phyloP scores from a whole-genome alignment of 2,797 vertebrate species.

The Tinamus major region DNA sequence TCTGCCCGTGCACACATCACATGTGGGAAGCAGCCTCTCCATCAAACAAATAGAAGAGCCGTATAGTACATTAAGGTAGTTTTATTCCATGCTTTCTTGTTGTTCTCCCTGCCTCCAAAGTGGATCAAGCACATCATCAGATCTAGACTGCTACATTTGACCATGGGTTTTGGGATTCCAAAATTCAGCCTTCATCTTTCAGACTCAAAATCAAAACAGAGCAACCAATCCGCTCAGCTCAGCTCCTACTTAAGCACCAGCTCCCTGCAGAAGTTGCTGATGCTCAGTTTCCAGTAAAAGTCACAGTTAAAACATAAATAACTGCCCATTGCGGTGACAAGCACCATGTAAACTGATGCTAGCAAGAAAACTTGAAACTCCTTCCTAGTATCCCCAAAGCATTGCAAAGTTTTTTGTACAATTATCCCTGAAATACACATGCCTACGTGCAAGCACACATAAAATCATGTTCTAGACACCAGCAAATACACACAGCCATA shows the following conservation, averaged over 20 bases:
- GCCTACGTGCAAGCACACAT: not conserved
- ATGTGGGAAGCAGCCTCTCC: not conserved
- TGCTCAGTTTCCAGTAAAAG: not conserved
- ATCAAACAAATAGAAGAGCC: not conserved
- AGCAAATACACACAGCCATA: not conserved
- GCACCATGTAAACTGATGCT: not conserved
- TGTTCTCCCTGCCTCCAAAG: not conserved
- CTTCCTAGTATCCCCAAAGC: not conserved
- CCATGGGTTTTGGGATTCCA: not conserved
- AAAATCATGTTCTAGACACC: not conserved
- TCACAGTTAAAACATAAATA: not conserved
- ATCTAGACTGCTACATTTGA: not conserved
- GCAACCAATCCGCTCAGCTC: not conserved
- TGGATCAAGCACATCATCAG: not conserved
- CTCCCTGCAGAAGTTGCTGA: not conserved
- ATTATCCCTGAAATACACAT: not conserved
- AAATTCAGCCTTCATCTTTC: not conserved
- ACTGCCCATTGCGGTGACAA: not conserved
- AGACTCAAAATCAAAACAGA: not conserved
- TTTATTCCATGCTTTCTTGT: not conserved
- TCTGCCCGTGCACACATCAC: accelerated
- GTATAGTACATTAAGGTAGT: not conserved
- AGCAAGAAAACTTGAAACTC: not conserved
- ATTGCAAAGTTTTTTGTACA: not conserved
- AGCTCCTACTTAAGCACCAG: not conserved